Percentiles rank a stretch among this genome's conserved stretches.
These are phyloP conservation scores for Aythya baeri DNA, from an alignment of 2,113 vertebrate genomes.

Conservation along the genomic window DNA sequence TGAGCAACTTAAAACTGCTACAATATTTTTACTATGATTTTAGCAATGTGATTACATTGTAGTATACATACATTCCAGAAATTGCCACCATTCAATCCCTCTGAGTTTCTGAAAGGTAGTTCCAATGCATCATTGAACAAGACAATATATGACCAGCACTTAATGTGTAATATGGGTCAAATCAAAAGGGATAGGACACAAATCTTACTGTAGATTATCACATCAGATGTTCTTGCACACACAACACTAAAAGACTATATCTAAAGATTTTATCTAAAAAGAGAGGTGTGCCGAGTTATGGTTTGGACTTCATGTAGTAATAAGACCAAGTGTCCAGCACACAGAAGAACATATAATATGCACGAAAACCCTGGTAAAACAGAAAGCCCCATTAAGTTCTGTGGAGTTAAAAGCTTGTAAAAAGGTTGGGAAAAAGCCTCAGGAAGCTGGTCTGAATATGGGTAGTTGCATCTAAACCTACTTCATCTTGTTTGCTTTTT, in stretches of 20 bases:
- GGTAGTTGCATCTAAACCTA: neutral
- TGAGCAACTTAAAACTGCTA: neutral
- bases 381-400: neutral
- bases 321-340: neutral
- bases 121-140: neutral
- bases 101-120: neutral
- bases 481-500: neutral
- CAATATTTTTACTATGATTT: neutral
- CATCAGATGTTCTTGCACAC: neutral
- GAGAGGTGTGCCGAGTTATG: neutral
- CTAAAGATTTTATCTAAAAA: neutral
- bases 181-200: neutral
- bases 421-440: neutral
- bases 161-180: neutral
- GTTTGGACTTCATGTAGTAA: neutral
- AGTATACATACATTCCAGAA: neutral
- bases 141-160: neutral
- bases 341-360: neutral
- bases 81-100: neutral
- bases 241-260: neutral
- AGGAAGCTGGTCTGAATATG: neutral
- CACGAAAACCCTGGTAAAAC: neutral
- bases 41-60: neutral
- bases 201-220: neutral
- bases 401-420: neutral